Evolutionary conservation across 2,888 invertebrate genomes (phyloP), one percentile per base, ranked within the genome.

Genomic region (Patella pellucida): DNA sequence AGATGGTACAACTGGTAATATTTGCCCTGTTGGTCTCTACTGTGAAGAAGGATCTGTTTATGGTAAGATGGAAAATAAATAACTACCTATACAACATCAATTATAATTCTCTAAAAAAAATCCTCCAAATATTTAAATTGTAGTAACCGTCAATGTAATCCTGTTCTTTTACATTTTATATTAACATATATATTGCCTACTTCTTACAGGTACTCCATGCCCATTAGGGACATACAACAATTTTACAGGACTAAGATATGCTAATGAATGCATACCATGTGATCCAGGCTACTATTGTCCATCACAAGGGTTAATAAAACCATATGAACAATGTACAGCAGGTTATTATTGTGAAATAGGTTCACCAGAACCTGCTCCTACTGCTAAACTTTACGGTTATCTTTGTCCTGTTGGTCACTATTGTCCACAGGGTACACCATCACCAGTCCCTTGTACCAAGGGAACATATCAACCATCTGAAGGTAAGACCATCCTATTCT

Each of bases 161-260:
- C 41, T 9, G 9, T 9, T 9, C 41, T 41, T 9, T 9, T 41
- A 0, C 41, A 41, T 41, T 41, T 41, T 41, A 41, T 41, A 9
- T 41, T 41, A 41, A 41, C 41, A 41, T 41, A 41, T 7, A 41
- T 41, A 9, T 41, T 41, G 41, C 41, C 23, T 62, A 23, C 23
- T 19, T 62, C 23, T 68, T 80, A 11, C 77, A 88, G 88, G 84
- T 62, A 74, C 74, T 3, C 72, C 78, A 3, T 90, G 90, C 75
- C 88, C 88, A 15, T 75, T 69, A 11, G 89, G 89, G 9, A 86
- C 86, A 23, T 90, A 85, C 81, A 87, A 84, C 79, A 89, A 89
- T 81, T 67, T 78, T n/a, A 89, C 88, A 3, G 89, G 89, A 14
- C 80, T 87, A 69, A 69, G 79, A 15, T 77, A 80, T n/a, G 80